Percentiles rank a stretch among this genome's conserved stretches.
Conservation (phyloP, 1,140 invertebrate species). For the Rhopalosiphum maidis region DNA sequence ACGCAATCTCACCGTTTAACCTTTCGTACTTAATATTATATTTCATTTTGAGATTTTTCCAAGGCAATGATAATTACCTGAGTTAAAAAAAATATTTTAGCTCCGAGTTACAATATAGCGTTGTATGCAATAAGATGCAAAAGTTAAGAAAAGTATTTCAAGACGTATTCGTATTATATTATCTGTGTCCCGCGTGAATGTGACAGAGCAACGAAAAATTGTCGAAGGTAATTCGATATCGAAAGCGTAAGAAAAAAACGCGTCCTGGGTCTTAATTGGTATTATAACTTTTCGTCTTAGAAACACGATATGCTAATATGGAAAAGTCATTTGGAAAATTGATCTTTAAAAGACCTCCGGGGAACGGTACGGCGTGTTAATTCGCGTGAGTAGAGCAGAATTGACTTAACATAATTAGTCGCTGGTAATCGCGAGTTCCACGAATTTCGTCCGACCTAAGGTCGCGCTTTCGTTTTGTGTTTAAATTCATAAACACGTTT, state of each 20-base stretch:
- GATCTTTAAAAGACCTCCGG: background rate
- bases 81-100: background rate
- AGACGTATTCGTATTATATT: background rate
- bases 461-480: background rate
- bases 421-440: background rate
- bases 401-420: slow-evolving; percentile 7
- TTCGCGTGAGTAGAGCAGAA: background rate
- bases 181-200: background rate
- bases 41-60: background rate
- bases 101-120: too few relatives aligned
- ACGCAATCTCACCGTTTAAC: background rate
- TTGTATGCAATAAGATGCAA: background rate
- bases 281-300: slow-evolving; percentile 9
- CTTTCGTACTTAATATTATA: background rate
- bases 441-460: background rate
- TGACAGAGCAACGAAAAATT: background rate
- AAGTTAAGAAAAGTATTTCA: background rate
- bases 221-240: background rate
- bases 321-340: background rate
- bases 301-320: slow-evolving; percentile 22
- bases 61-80: background rate
- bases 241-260: background rate
- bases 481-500: background rate
- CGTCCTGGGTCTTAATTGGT: background rate
- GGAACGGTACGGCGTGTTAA: background rate